Evolutionary conservation across 2,888 invertebrate species (phyloP), one percentile per base, ranked within the genome.

Genomic region (Heliconius ismenius): DNA sequence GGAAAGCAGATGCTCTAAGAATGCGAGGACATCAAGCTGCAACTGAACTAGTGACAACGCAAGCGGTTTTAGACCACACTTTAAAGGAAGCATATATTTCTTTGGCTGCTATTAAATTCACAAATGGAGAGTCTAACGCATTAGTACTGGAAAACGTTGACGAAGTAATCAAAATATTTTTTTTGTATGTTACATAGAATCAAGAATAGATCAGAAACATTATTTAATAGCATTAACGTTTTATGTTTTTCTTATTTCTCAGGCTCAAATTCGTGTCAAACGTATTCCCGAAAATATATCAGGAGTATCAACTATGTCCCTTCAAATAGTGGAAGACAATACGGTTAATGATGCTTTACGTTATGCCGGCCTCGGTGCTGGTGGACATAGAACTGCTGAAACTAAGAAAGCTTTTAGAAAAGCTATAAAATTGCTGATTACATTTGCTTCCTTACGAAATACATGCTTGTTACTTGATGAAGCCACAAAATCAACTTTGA

Each of bases 41-140:
- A 0, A 79, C 82, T 0, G 93, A 93, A 54, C 81, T 94, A 64
- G 83, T 90, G 0, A 81, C 88, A 0, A 90, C 92, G 0, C 93
- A 93, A 74, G 90, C 88, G 0, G 82, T 91, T 6, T 80, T 93
- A 36, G 90, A 92, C 0, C 91, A 92, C 67, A 89, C 89, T 0
- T 80, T 94, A 58, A 87, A 85, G 75, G 93, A 94, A 81, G 94
- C 94, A 0, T 94, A 92, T 76, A 93, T 94, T 70, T 89, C 91
- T 0, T 81, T 94, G 6, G 94, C 94, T 1, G 93, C 92, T 26
- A 88, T 94, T 3, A 94, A 93, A 79, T 94, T 94, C 73, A 90
- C 91, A 7, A 94, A 93, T 80, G 94, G 94, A 6, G 93, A 94
- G 65, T 92, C 93, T 6, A 92, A 93, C 84, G 93, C 94, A 6